These are phyloP conservation scores for Vimba vimba DNA, from an alignment of 2,113 vertebrate genomes.

Conservation along the genomic window DNA sequence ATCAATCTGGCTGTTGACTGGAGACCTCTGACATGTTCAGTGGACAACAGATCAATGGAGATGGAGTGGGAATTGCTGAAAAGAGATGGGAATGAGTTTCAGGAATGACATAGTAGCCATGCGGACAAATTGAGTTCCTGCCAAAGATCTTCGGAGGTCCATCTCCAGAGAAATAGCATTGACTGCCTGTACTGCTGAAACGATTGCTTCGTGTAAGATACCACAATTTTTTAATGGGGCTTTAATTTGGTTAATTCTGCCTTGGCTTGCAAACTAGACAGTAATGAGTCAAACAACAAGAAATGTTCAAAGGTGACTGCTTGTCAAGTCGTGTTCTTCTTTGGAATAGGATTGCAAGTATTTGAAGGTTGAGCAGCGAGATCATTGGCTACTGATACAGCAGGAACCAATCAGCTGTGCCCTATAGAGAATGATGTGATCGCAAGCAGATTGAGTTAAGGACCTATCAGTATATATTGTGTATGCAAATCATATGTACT, in stretches of 20 bases:
- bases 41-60: conserved; percentile 62
- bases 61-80: conserved; percentile 56
- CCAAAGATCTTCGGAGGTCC: conserved; percentile 20
- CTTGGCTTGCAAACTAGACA: background rate
- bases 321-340: too few species aligned
- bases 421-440: too few species aligned
- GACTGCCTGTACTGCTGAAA: background rate
- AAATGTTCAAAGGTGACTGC: background rate
- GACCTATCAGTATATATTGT: too few species aligned
- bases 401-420: too few species aligned
- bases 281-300: background rate
- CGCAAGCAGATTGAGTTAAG: too few species aligned
- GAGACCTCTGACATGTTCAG: conserved; percentile 56
- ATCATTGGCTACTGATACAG: too few species aligned
- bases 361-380: too few species aligned
- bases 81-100: conserved; percentile 26
- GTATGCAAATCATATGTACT: background rate
- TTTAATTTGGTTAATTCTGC: background rate
- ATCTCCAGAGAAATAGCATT: conserved; percentile 13
- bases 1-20: conserved; percentile 62
- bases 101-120: conserved; percentile 52
- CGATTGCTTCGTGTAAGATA: background rate
- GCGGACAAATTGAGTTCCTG: conserved; percentile 53
- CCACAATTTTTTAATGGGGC: background rate
- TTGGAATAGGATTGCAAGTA: too few species aligned